Percentiles rank a stretch among this genome's conserved stretches.
These are phyloP conservation scores for Microplitis manilae DNA, from an alignment of 2,888 invertebrate genomes.

Conservation along the genomic window DNA sequence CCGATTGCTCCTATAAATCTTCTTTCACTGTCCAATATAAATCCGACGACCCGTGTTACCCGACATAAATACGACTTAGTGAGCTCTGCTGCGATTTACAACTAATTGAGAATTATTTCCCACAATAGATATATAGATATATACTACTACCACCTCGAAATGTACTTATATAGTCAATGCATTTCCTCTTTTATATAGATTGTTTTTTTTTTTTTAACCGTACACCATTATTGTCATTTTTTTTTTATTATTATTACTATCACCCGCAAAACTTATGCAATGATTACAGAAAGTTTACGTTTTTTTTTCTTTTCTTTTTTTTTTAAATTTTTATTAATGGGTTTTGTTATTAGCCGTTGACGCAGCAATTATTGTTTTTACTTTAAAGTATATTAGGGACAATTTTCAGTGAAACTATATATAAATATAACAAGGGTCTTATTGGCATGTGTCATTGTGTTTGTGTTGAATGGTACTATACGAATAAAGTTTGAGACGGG, in stretches of 20 bases:
- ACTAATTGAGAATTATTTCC: constrained; percentile 71
- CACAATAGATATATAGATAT: constrained; percentile 58
- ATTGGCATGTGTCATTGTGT: not conserved
- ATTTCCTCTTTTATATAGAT: constrained; percentile 8
- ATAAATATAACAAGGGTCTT: not conserved
- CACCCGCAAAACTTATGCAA: not conserved
- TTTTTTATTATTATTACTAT: not conserved
- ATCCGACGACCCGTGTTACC: constrained; percentile 57
- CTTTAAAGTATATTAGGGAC: not conserved
- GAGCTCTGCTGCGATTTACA: constrained; percentile 58
- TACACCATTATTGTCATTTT: not conserved
- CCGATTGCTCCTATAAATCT: constrained; percentile 70
- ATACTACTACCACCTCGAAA: constrained; percentile 7
- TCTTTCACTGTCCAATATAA: constrained; percentile 65
- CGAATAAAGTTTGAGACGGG: constrained; percentile 12
- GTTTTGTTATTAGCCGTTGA: not conserved
- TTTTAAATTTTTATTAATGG: not conserved
- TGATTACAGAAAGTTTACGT: not conserved
- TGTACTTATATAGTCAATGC: not conserved
- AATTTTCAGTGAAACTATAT: not conserved
- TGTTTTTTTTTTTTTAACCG: constrained; percentile 1
- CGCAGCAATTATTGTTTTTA: not conserved
- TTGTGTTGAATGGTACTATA: not conserved
- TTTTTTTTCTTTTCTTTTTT: not conserved
- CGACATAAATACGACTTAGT: constrained; percentile 71